A percentile compares a stretch with the other conserved stretches of the same genome.
These are phyloP conservation scores for Serilophus lunatus DNA, from an alignment of 2,113 vertebrate species.

Conservation along the genomic window DNA sequence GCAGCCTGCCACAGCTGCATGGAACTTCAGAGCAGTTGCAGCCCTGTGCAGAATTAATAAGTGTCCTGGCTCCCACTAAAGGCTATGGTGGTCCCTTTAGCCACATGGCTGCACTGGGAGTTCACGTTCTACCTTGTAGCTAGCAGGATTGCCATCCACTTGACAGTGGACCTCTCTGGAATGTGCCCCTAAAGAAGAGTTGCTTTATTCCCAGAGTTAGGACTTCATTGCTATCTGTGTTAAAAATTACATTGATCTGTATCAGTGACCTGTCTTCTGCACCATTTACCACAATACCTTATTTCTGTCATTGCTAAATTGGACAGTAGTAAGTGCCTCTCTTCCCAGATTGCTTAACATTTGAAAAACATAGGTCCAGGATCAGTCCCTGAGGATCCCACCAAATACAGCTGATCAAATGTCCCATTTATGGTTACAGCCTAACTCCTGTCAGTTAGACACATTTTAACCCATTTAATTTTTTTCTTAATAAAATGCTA, in stretches of 20 bases:
- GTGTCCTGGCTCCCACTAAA: background rate
- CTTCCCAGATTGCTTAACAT: background rate
- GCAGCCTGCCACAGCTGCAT: background rate
- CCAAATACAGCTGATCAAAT: background rate
- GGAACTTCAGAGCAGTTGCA: background rate
- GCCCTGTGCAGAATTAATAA: background rate
- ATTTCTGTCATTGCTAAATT: background rate
- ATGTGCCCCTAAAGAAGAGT: background rate
- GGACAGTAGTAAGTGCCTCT: background rate
- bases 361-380: background rate
- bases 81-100: background rate
- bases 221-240: background rate
- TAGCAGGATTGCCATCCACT: background rate
- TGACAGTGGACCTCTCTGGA: background rate
- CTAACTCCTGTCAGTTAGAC: background rate
- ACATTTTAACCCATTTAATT: background rate
- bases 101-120: fast-evolving
- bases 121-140: background rate
- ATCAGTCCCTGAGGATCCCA: background rate
- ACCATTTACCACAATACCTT: background rate
- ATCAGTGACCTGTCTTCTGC: background rate
- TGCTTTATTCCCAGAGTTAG: background rate
- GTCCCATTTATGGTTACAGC: background rate
- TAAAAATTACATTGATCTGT: background rate
- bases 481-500: background rate